A percentile compares a stretch with the other conserved stretches of the same genome.
These are phyloP conservation scores for Hystrix cristata DNA, from an alignment of 2,113 vertebrate species.

Conservation along the genomic window DNA sequence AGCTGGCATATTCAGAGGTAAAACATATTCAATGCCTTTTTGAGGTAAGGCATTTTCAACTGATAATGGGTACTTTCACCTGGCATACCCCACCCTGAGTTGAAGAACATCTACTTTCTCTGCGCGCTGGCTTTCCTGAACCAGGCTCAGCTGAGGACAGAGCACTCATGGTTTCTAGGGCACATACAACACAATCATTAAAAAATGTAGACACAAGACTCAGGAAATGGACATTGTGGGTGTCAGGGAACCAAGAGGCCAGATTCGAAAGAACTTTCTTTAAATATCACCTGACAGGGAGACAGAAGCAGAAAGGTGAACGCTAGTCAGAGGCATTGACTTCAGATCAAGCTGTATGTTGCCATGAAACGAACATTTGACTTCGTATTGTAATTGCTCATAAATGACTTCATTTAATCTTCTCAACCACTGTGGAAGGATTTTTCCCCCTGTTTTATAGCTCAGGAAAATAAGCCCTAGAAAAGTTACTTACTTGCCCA, in stretches of 20 bases:
- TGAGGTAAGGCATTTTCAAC: not conserved
- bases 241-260: not conserved
- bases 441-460: not conserved
- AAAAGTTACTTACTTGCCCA: not conserved
- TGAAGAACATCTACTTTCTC: not conserved
- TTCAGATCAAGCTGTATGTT: not conserved
- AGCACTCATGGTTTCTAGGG: not conserved
- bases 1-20: not conserved
- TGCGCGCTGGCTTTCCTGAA: not conserved
- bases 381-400: not conserved
- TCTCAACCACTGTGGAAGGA: not conserved
- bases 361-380: not conserved
- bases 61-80: not conserved
- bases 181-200: not conserved
- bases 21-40: not conserved
- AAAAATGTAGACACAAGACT: not conserved
- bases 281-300: not conserved
- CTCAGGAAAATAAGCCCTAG: not conserved
- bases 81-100: not conserved
- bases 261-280: not conserved
- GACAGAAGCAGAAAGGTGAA: not conserved
- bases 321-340: too few species aligned
- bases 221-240: not conserved
- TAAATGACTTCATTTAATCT: not conserved
- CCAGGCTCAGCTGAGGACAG: fast-evolving